Base-by-base conservation (phyloP, 1,140 invertebrate genomes). In the Sesamia nonagrioides region DNA sequence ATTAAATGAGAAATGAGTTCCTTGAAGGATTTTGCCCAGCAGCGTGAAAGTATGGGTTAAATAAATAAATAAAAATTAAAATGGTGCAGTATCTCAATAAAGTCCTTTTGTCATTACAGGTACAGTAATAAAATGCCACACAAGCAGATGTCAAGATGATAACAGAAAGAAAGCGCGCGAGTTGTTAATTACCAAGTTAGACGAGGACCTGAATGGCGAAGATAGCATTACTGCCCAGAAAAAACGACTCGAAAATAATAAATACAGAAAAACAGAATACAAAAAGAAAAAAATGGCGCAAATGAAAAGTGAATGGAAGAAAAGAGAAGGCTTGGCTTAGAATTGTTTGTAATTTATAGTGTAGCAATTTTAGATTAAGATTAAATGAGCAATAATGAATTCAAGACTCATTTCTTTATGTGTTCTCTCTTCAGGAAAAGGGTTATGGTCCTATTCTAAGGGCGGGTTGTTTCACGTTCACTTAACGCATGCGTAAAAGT, bases 91-190 rank as follows among this genome's bases (percentile, higher is more conserved):
- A n/a, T n/a, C n/a, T n/a, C n/a, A n/a, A n/a, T n/a, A n/a, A n/a
- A n/a, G n/a, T n/a, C n/a, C n/a, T n/a, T n/a, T 77, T 72, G 52
- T 13, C 79, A 61, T 88, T 88, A 45, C 81, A 95, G 97, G 97
- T 66, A 94, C 98, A 52, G 95, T 97, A 42, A 95, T 98, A 1
- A 98, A 98, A 95, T 97, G 97, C 86, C 98, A 99, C 86, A 95
- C 97, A 83, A 97, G 97, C 18, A 96, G 98, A 88, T 97, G 96
- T 71, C 93, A 97, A 76, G 95, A 96, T 50, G 93, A 97, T 80
- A 99, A 99, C 90, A 95, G 97, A 82, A 96, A 97, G 93, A 87
- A 94, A 71, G 98, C 98, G 6, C 90, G 97, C 81, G 89, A 96
- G 84, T 90, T 96, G 82, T 89, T 99, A 58, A 91, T 97, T 56